phyloP scores from a whole-genome alignment of 2,797 vertebrate species.

The Lagocephalus sceleratus region DNA sequence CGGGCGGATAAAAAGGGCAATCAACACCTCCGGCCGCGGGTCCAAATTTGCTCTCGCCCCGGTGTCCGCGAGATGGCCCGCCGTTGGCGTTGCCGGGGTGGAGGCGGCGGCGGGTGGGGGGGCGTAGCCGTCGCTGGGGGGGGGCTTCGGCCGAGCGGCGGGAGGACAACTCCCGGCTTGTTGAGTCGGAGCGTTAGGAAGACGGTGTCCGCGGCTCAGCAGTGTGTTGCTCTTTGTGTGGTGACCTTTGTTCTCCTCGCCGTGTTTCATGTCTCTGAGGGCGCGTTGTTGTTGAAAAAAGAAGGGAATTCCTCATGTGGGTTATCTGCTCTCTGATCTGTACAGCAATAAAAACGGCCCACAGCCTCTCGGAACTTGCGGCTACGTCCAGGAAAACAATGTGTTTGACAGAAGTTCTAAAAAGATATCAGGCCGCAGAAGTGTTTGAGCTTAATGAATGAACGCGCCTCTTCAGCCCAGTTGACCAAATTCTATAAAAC shows the following conservation, averaged over 20 bases:
- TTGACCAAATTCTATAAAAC: too few relatives aligned
- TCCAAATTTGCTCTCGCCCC: constrained; percentile 55
- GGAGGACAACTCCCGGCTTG: constrained; percentile 26
- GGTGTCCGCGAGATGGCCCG: constrained; percentile 55
- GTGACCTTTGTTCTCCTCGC: constrained; percentile 70
- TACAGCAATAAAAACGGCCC: constrained; percentile 1
- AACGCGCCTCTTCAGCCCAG: too few relatives aligned
- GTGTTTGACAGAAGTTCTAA: too few relatives aligned
- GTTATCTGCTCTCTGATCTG: constrained; percentile 10
- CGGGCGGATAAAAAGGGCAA: constrained; percentile 59
- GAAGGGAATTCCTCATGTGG: constrained; percentile 28
- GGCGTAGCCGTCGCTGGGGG: constrained; percentile 7
- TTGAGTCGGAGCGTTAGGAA: constrained; percentile 39
- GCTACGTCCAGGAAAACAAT: too few relatives aligned
- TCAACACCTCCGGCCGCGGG: constrained; percentile 59
- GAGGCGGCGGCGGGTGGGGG: constrained; percentile 32
- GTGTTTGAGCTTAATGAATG: too few relatives aligned
- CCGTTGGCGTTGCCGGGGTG: constrained; percentile 29
- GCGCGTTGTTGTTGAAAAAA: constrained; percentile 34
- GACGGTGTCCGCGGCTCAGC: constrained; percentile 52
- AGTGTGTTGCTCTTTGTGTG: constrained; percentile 60
- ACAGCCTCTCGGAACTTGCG: neutral
- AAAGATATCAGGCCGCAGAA: neutral
- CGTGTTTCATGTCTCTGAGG: constrained; percentile 59
- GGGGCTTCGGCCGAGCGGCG: constrained; percentile 14